Base-by-base conservation (phyloP, 2,888 invertebrate species). In the Cremastobaeus sp. region DNA sequence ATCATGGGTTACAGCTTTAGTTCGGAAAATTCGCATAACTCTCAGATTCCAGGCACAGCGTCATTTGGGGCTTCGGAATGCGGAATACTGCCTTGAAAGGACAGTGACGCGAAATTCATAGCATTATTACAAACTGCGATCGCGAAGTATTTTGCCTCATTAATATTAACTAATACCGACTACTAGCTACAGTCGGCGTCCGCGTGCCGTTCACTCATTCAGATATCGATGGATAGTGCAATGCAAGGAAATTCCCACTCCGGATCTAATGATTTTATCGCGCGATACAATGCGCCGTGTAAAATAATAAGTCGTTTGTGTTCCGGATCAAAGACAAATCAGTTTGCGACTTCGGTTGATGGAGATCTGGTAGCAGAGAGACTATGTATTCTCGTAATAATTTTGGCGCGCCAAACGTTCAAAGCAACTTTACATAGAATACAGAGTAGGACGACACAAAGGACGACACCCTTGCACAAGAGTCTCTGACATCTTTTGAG, bases 371-470 rank as follows among this genome's bases (percentile, higher is more conserved):
- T 14, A 20, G 17, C 28, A 15, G n/a, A 35, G 47, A n/a, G 18
- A 48, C 21, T 55, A 34, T 45, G 64, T 59, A 64, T 70, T 64
- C 64, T 64, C 70, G 62, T 64, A 57, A 70, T 70, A 70, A 70
- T 70, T 70, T 64, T 50, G 47, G 17, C 57, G 28, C 70, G 41
- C 39, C 52, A 47, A 64, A 62, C 64, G 57, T 57, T 64, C 64
- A 70, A 70, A 70, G 62, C 55, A 64, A 64, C 70, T 70, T 70
- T 64, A 57, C 70, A 55, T 50, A 28, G 71, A 71, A 71, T 71
- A 71, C 71, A 71, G 64, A 71, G 71, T 71, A 64, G 71, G 62
- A 55, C 57, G 64, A 64, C 65, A 71, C 71, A 65, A 65, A 65
- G 72, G 72, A 65, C 59, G 65, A 72, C 59, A 54, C 47, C 60